These are phyloP conservation scores for Anastatus disparis DNA, from an alignment of 1,140 invertebrate genomes.

Conservation along the genomic window DNA sequence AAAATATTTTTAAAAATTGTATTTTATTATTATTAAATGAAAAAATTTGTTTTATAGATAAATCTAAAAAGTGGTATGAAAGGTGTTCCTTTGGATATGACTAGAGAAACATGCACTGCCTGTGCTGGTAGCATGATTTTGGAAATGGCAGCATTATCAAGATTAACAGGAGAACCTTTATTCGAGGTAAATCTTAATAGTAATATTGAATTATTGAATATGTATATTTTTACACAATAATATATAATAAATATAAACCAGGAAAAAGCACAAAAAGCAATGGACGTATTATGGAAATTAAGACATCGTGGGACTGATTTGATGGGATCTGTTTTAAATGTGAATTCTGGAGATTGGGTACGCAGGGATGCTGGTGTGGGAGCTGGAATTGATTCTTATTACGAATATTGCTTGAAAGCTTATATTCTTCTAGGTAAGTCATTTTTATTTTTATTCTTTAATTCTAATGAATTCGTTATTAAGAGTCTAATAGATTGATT, in stretches of 20 bases:
- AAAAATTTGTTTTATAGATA: slow-evolving; percentile 73
- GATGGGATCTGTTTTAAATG: slow-evolving; percentile 93
- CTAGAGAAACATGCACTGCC: slow-evolving; percentile 93
- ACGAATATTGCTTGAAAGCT: slow-evolving; percentile 97
- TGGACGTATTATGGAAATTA: slow-evolving; percentile 97
- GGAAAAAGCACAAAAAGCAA: slow-evolving; percentile 93
- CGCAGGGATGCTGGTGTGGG: slow-evolving; percentile 95
- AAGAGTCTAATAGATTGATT: no score
- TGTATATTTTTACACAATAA: background rate
- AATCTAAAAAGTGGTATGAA: slow-evolving; percentile 92
- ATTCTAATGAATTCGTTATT: background rate
- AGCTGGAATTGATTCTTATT: slow-evolving; percentile 99
- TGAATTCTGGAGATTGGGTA: slow-evolving; percentile 98
- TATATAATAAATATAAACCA: slow-evolving; percentile 48
- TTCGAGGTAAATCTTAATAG: slow-evolving; percentile 78
- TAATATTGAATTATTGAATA: background rate
- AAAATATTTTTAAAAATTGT: slow-evolving; percentile 19
- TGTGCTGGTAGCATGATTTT: slow-evolving; percentile 99
- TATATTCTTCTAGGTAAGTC: slow-evolving; percentile 76
- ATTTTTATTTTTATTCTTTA: slow-evolving; percentile 4
- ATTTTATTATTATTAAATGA: background rate
- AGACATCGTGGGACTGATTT: slow-evolving; percentile 91
- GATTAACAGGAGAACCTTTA: slow-evolving; percentile 90
- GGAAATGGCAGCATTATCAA: slow-evolving; percentile 95
- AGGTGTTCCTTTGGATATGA: slow-evolving; percentile 77